Conservation (phyloP, 2,888 invertebrate genomes). For the Chymomyza amoena region DNA sequence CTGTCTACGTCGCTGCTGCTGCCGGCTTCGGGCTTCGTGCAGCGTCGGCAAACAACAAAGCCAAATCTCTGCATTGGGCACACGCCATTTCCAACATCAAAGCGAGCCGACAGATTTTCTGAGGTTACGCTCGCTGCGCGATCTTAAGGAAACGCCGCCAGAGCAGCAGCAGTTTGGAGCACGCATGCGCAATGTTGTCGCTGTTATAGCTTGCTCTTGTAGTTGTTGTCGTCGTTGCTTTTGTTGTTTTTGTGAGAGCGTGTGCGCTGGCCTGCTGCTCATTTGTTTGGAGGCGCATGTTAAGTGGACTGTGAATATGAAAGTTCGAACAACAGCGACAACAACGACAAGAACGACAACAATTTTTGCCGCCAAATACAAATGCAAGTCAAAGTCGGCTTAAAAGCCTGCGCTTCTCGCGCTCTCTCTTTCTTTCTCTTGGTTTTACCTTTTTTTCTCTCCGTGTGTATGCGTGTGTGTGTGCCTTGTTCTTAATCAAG, state of each 20-base stretch:
- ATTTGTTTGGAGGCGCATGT: conserved; percentile 72
- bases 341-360: conserved; percentile 28
- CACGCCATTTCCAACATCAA: conserved; percentile 79
- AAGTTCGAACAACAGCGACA: conserved; percentile 49
- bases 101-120: conserved; percentile 77
- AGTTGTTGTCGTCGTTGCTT: conserved; percentile 14
- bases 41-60: conserved; percentile 76
- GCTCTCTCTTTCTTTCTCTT: conserved; percentile 3
- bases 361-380: conserved; percentile 66
- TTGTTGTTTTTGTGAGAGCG: conserved; percentile 10
- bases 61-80: conserved; percentile 78
- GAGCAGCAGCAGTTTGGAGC: conserved; percentile 21
- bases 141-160: conserved; percentile 69
- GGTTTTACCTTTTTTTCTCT: neutral
- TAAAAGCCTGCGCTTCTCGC: conserved; percentile 28
- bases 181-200: conserved; percentile 12
- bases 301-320: conserved; percentile 76
- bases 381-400: conserved; percentile 47
- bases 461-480: conserved; percentile 3
- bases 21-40: conserved; percentile 40
- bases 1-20: conserved; percentile 25
- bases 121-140: conserved; percentile 76
- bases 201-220: neutral
- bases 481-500: conserved; percentile 65
- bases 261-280: conserved; percentile 54